phyloP scores from a whole-genome alignment of 2,888 invertebrate genomes.

The Acanthosepion pharaonis region DNA sequence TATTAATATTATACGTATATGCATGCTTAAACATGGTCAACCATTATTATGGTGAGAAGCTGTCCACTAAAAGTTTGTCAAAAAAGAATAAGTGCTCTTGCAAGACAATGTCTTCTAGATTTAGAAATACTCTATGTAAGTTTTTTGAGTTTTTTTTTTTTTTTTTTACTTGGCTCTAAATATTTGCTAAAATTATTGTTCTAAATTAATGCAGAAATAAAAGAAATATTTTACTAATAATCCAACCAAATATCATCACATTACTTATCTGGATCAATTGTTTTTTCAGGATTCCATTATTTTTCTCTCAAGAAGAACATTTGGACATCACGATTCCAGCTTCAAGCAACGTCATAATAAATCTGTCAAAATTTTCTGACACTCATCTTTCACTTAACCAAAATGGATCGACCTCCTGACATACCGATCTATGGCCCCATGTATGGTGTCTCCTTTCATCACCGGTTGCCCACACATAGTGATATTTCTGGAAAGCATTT shows the following conservation, averaged over 20 bases:
- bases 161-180: too few relatives aligned
- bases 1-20: too few relatives aligned
- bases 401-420: conserved; percentile 35
- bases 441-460: conserved; percentile 42
- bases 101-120: too few relatives aligned
- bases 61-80: too few relatives aligned
- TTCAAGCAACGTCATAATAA: background rate
- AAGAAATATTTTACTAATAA: too few relatives aligned
- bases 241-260: background rate
- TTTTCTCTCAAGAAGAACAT: background rate
- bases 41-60: too few relatives aligned
- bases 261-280: background rate
- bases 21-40: too few relatives aligned
- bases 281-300: background rate
- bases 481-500: conserved; percentile 43
- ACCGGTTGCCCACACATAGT: background rate
- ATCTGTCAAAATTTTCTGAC: background rate
- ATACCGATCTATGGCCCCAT: conserved; percentile 33
- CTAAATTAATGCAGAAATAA: too few relatives aligned
- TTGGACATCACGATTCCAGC: background rate
- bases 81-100: too few relatives aligned
- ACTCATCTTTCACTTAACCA: background rate
- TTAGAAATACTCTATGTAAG: too few relatives aligned
- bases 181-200: too few relatives aligned
- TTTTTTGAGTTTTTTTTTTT: too few relatives aligned